Evolutionary conservation across 1,140 invertebrate genomes (phyloP).

Genomic region (Rhynchophorus ferrugineus): DNA sequence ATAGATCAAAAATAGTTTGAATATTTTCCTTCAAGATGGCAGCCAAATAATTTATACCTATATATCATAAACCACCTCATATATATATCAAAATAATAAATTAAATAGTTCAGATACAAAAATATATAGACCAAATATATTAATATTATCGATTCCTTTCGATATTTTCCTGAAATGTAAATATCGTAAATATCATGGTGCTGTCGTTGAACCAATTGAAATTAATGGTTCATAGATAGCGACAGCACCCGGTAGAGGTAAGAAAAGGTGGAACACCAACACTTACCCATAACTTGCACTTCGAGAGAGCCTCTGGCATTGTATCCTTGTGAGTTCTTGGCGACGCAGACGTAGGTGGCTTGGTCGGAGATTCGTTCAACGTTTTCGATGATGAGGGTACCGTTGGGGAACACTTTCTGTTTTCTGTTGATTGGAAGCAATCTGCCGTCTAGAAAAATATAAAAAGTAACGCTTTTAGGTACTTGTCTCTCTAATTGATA

Average conservation of each 20-base stretch:
- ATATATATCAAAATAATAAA: no score
- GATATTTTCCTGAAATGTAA: no score
- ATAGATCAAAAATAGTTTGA: no score
- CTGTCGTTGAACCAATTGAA: neutral
- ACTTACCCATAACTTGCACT: constrained; percentile 94
- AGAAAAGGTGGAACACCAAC: no score
- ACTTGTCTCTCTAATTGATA: no score
- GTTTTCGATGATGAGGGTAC: constrained; percentile 88
- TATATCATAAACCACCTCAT: no score
- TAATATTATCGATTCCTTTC: no score
- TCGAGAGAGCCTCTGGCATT: constrained; percentile 78
- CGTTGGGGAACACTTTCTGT: constrained; percentile 89
- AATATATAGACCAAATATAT: no score
- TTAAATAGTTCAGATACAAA: no score
- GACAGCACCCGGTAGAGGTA: constrained; percentile 9
- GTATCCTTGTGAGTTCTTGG: constrained; percentile 82
- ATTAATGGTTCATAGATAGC: neutral
- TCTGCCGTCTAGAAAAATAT: constrained; percentile 48
- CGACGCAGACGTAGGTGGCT: constrained; percentile 90
- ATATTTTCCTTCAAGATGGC: no score
- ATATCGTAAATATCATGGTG: no score
- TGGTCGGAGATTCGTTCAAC: constrained; percentile 88
- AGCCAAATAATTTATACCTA: no score
- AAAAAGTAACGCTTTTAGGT: neutral
- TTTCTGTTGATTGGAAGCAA: constrained; percentile 89